These are phyloP conservation scores for Bedellia somnulentella DNA, from an alignment of 2,888 invertebrate species.

Conservation along the genomic window DNA sequence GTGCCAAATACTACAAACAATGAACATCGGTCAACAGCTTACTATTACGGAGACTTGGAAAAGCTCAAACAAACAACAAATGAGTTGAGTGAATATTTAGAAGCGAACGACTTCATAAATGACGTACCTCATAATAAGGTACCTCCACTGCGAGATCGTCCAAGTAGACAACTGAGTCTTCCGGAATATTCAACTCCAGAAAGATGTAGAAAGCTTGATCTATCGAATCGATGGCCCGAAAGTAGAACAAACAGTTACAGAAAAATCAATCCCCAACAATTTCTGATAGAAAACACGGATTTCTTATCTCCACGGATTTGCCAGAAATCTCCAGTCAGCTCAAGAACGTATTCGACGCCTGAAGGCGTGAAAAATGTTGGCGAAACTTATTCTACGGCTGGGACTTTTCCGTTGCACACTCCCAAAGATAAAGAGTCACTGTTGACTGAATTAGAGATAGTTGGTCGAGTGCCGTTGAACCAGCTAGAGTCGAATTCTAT, in stretches of 20 bases:
- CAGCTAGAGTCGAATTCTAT: conserved; percentile 35
- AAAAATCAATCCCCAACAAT: no score
- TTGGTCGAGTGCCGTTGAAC: conserved; percentile 35
- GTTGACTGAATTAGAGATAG: conserved; percentile 39
- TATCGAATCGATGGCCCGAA: no score
- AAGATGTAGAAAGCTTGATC: no score
- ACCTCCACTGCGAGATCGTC: conserved; percentile 30
- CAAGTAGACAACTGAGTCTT: conserved; percentile 22
- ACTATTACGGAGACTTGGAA: conserved; percentile 62
- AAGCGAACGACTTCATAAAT: conserved; percentile 31
- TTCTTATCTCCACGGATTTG: no score
- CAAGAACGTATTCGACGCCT: conserved; percentile 17
- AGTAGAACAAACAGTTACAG: no score
- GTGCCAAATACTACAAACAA: background rate
- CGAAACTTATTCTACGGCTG: conserved; percentile 50
- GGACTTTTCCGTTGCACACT: conserved; percentile 51
- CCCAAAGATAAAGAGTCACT: conserved; percentile 46
- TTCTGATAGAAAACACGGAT: no score
- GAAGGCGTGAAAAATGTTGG: no score
- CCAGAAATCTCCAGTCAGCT: conserved; percentile 16
- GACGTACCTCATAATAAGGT: conserved; percentile 34
- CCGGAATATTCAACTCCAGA: conserved; percentile 31
- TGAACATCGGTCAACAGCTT: conserved; percentile 58
- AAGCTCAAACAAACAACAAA: conserved; percentile 52
- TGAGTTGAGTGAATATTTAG: conserved; percentile 47